A percentile compares a stretch with the other conserved stretches of the same genome.
These are phyloP conservation scores for Hapalemur alaotrensis DNA, from an alignment of 2,797 vertebrate species.

Conservation along the genomic window DNA sequence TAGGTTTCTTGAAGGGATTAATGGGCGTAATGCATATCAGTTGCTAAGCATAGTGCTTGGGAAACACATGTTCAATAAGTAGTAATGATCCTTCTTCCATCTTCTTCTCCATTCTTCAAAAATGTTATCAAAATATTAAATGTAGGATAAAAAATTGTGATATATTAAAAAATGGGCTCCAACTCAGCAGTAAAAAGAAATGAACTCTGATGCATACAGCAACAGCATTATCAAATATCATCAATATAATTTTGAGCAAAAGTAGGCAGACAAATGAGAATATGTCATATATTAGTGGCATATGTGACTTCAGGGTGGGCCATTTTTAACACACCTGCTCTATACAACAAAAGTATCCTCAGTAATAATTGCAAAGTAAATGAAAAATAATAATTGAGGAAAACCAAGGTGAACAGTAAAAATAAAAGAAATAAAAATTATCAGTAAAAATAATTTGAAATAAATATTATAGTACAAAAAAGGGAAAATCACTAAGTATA, in stretches of 20 bases:
- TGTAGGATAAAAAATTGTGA: neutral
- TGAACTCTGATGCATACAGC: neutral
- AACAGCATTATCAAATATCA: neutral
- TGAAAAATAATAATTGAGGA: neutral
- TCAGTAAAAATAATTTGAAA: neutral
- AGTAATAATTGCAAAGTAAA: neutral
- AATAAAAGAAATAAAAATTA: neutral
- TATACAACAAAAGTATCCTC: neutral
- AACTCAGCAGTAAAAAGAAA: neutral
- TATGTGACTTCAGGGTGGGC: neutral
- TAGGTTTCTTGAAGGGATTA: neutral
- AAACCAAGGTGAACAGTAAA: neutral
- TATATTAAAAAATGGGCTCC: neutral
- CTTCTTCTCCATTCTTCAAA: neutral
- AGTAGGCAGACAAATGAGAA: neutral
- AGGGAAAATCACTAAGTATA: neutral
- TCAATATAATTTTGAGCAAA: neutral
- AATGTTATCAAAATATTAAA: neutral
- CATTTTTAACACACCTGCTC: neutral
- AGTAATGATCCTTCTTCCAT: neutral
- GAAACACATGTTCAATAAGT: neutral
- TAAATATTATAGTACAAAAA: neutral
- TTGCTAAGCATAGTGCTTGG: neutral
- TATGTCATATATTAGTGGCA: neutral
- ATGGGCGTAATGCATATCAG: neutral